A percentile compares a stretch with the other conserved stretches of the same genome.
These are phyloP conservation scores for Palythoa heliodiscus DNA, from an alignment of 92 coral and sea anemone genomes.

Conservation along the genomic window DNA sequence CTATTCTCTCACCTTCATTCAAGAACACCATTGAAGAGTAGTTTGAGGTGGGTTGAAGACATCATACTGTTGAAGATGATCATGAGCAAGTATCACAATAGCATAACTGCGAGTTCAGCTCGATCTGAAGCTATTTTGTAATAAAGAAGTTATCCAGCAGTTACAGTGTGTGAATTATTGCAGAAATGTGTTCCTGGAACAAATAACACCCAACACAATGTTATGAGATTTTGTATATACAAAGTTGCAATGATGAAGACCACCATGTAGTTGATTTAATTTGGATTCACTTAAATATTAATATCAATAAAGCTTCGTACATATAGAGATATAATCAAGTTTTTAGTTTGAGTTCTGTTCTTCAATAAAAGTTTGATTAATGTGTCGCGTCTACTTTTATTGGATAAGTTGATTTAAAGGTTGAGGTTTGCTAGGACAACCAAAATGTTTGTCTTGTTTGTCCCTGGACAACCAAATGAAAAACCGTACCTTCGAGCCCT, in stretches of 20 bases:
- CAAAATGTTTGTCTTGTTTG: neutral
- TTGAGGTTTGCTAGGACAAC: neutral
- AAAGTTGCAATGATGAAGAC: neutral
- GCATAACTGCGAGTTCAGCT: neutral
- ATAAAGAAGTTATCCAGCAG: neutral
- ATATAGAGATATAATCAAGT: neutral
- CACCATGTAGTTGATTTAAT: constrained; percentile 5
- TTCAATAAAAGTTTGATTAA: neutral
- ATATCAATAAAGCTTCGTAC: neutral
- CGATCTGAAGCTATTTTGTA: neutral
- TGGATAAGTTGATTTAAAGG: neutral
- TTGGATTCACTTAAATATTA: constrained; percentile 5
- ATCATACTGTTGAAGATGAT: neutral
- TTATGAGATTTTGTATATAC: neutral
- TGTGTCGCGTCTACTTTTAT: neutral
- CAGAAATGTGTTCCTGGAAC: neutral
- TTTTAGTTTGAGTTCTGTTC: neutral
- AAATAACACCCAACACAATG: neutral
- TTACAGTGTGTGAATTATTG: neutral
- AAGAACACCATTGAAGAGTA: neutral
- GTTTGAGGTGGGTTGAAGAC: neutral
- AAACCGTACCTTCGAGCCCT: too few relatives aligned
- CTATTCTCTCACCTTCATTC: neutral
- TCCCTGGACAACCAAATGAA: too few relatives aligned
- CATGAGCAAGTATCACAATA: neutral